Base-by-base conservation (phyloP, 1,140 invertebrate genomes). In the Pseudomyrmex concolor region DNA sequence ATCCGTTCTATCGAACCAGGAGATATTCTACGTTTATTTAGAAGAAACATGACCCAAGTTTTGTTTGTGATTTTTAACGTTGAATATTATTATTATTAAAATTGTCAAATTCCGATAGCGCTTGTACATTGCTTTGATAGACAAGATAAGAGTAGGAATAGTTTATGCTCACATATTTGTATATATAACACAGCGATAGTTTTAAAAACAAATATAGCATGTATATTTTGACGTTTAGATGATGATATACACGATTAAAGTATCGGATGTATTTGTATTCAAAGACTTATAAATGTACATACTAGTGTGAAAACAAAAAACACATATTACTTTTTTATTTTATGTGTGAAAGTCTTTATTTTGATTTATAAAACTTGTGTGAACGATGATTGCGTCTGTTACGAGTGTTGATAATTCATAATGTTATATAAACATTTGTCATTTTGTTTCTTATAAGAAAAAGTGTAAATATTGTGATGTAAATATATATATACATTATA, bases 91-190 rank as follows among this genome's bases (percentile, higher is more conserved):
- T 19, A 15, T n/a, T n/a, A n/a, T n/a, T n/a, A n/a, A n/a, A 10
- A 45, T 1, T 9, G n/a, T 66, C 4, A 63, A 73, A 59, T 2
- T 66, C 7, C 15, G 2, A n/a, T 62, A 13, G 3, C 12, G 45
- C 13, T 4, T 19, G 9, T 8, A 48, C 8, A 12, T 25, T 25
- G 34, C 34, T 66, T 50, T 64, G 63, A 50, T 63, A 72, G 15
- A 73, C 2, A 68, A 7, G 34, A 59, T 55, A 9, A 54, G 2
- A 19, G 25, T 0, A 8, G n/a, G 34, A 57, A 78, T 70, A 54
- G 54, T 77, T 77, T 77, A 67, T 77, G 51, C 63, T 77, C 62
- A 67, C 63, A 67, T 19, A 19, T n/a, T 72, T 13, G 25, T 68
- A 76, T 13, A 3, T 2, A 22, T 25, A 25, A 25, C 7, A 68